A percentile compares a stretch with the other conserved stretches of the same genome.
Evolutionary conservation across 2,888 invertebrate genomes (phyloP).

Genomic region (Anthoptus insignis): DNA sequence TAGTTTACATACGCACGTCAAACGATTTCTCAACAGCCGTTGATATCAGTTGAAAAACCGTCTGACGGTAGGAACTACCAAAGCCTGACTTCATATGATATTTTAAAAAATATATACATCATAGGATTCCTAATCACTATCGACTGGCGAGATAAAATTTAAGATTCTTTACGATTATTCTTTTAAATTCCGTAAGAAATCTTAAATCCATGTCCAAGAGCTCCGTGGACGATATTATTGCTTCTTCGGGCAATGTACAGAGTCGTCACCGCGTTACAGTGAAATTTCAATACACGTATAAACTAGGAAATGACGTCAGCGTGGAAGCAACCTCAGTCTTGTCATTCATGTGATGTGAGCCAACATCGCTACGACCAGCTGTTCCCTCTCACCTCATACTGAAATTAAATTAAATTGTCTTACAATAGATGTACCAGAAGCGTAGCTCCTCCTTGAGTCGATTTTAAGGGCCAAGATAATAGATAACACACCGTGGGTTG

Average conservation of each 20-base stretch:
- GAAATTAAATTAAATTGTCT: slow-evolving; percentile 49
- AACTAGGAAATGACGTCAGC: slow-evolving; percentile 74
- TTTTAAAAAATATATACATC: slow-evolving; percentile 34
- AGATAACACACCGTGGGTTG: too few relatives aligned
- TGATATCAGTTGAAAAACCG: slow-evolving; percentile 17
- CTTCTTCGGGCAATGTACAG: slow-evolving; percentile 62
- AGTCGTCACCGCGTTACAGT: slow-evolving; percentile 62
- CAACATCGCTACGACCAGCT: slow-evolving; percentile 69
- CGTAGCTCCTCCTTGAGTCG: too few relatives aligned
- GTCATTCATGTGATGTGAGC: slow-evolving; percentile 78
- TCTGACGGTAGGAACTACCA: slow-evolving; percentile 26
- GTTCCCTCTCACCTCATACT: slow-evolving; percentile 61
- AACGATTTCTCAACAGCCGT: slow-evolving; percentile 12
- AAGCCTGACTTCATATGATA: slow-evolving; percentile 28
- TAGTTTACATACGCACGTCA: slow-evolving; percentile 22
- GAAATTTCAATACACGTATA: slow-evolving; percentile 72
- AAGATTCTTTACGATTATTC: slow-evolving; percentile 2
- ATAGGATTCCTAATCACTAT: slow-evolving; percentile 17
- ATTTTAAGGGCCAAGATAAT: too few relatives aligned
- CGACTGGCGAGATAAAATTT: background rate
- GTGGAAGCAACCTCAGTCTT: slow-evolving; percentile 84
- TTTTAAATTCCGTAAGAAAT: slow-evolving; percentile 5
- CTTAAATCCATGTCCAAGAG: slow-evolving; percentile 18
- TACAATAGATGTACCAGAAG: background rate
- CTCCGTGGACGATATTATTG: slow-evolving; percentile 39